A percentile compares a stretch with the other conserved stretches of the same genome.
Evolutionary conservation across 1,140 invertebrate genomes (phyloP).

Genomic region (Formica selysi): DNA sequence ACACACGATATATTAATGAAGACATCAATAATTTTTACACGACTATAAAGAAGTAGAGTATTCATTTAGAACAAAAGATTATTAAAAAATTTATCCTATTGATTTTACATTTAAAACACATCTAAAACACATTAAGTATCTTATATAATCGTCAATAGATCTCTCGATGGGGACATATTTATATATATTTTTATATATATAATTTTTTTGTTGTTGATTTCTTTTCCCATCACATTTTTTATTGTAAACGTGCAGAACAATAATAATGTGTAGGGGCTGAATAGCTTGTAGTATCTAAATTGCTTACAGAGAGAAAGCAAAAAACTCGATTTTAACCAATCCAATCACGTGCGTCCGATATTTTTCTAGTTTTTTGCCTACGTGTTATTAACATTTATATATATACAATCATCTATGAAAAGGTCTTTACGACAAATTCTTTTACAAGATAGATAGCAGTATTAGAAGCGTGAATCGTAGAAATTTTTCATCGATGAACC

Average conservation of each 20-base stretch:
- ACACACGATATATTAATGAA: neutral
- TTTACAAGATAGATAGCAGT: neutral
- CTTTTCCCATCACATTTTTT: neutral
- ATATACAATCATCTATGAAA: neutral
- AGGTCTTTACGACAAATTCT: conserved; percentile 19
- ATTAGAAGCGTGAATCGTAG: conserved; percentile 7
- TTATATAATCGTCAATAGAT: neutral
- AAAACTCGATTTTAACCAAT: too few relatives aligned
- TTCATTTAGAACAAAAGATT: neutral
- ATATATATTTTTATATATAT: conserved; percentile 5
- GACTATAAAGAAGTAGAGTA: neutral
- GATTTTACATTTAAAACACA: neutral
- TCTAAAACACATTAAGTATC: neutral
- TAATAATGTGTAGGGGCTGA: too few relatives aligned
- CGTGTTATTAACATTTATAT: conserved; percentile 17
- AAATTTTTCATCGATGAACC: conserved; percentile 21
- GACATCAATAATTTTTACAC: neutral
- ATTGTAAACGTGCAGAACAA: too few relatives aligned
- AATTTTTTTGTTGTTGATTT: neutral
- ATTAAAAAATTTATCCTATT: neutral
- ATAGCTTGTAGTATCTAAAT: too few relatives aligned
- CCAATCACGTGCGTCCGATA: too few relatives aligned
- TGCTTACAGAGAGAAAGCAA: too few relatives aligned
- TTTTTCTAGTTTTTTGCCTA: too few relatives aligned
- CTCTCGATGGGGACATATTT: neutral